phyloP scores from a whole-genome alignment of 2,113 vertebrate genomes.

The Naja naja region DNA sequence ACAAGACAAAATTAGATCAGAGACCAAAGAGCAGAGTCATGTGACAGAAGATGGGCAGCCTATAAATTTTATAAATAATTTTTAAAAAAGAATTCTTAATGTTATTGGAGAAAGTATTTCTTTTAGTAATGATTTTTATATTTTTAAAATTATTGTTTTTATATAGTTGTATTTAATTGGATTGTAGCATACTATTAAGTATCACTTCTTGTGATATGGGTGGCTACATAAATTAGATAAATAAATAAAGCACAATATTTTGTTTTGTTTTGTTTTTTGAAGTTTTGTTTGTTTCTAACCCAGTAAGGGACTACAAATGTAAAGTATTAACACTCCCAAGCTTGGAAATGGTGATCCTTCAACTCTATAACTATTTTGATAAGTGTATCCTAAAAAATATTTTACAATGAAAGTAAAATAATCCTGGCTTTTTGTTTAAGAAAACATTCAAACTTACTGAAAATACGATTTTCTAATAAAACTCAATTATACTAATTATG shows the following conservation, averaged over 20 bases:
- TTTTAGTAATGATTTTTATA: neutral
- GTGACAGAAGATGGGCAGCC: neutral
- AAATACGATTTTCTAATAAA: conserved; percentile 37
- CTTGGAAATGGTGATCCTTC: neutral
- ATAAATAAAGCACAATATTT: neutral
- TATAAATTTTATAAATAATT: neutral
- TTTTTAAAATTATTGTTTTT: neutral
- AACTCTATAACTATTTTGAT: neutral
- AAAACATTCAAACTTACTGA: conserved; percentile 18
- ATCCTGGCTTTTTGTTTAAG: conserved; percentile 20
- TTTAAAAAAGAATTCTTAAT: neutral
- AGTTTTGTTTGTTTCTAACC: neutral
- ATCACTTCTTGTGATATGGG: neutral
- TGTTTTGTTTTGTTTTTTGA: neutral
- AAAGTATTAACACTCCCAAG: neutral
- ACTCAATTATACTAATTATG: conserved; percentile 31
- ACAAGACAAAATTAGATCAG: neutral
- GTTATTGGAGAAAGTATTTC: neutral
- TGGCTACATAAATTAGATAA: neutral
- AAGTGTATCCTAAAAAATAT: neutral
- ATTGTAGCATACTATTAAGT: neutral
- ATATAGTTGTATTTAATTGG: neutral
- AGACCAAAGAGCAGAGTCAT: neutral
- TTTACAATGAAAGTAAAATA: conserved; percentile 1
- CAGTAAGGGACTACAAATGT: neutral